phyloP scores from a whole-genome alignment of 1,140 invertebrate genomes.

The Melanaphis sacchari region DNA sequence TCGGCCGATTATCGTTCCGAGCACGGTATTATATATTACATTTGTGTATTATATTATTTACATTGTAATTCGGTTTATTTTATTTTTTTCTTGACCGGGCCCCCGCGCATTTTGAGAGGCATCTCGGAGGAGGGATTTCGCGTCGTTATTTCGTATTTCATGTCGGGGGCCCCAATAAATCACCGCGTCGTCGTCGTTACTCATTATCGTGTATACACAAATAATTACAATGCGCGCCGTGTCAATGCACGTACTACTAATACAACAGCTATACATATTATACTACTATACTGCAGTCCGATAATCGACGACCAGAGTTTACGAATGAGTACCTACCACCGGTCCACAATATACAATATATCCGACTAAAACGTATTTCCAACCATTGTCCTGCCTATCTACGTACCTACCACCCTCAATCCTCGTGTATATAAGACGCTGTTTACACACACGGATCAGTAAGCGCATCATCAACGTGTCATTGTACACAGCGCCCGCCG shows the following conservation, averaged over 20 bases:
- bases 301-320: conserved; percentile 23
- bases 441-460: not conserved
- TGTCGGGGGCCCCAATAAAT: not conserved
- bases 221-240: not conserved
- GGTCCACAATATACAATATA: not conserved
- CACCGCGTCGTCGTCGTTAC: not conserved
- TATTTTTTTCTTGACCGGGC: not conserved
- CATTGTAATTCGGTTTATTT: not conserved
- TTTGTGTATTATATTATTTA: not conserved
- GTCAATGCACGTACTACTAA: not conserved
- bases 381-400: not conserved
- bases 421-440: not conserved
- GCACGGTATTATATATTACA: not conserved
- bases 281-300: not conserved
- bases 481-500: not conserved
- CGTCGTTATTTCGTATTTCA: not conserved
- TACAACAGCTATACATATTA: not conserved
- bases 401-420: too few species aligned
- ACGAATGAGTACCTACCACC: not conserved
- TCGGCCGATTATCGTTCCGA: not conserved
- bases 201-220: not conserved
- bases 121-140: not conserved
- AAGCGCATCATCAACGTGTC: conserved; percentile 22
- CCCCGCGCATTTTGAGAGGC: not conserved
- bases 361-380: conserved; percentile 6